Evolutionary conservation across 2,113 vertebrate species (phyloP), one percentile per base, ranked within the genome.

Genomic region (Beaufortia kweichowensis): DNA sequence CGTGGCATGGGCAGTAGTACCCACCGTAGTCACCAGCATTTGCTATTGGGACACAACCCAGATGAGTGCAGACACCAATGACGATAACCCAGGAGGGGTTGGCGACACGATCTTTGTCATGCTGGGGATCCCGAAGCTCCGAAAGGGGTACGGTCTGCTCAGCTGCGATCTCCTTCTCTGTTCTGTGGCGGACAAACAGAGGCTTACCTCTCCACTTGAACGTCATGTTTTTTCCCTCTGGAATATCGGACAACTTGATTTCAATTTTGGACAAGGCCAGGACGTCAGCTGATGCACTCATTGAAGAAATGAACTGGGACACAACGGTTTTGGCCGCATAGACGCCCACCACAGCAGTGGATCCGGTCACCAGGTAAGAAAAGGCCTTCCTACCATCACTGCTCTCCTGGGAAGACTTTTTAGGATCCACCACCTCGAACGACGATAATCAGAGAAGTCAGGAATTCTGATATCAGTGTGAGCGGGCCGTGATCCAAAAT

Each of bases 1-100:
- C 95, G 1, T 98, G 96, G 87, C 96, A 98, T n/a, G 95, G 95
- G 84, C 95, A 98, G 85, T 95, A 97, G 84, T 95, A 96, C 3
- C 94, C 95, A 0, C 94, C 96, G 0, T 55, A 98, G 48, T 97
- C 96, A 8, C 96, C 96, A 0, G 95, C 90, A 61, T 96, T 95
- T 33, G 96, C 89, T 6, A 98, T 96, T 59, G 95, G 94, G 1
- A 96, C 95, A 8, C 95, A 96, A 17, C 94, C 95, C 53, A 98
- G 92, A 65, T 96, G 95, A 68, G 95, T 95, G 83, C 92, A 95
- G 65, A 95, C 92, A 0, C 94, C 94, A 19, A 94, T 84, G 50
- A 95, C 23, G 61, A 95, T 91, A 26, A 93, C 63, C 93, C 93
- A 94, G 0, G 90, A 90, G 0, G 96, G 94, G 26, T 96, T 94